Evolutionary conservation across 2,113 vertebrate genomes (phyloP), one percentile per base, ranked within the genome.

Genomic region (Erythrocebus patas): DNA sequence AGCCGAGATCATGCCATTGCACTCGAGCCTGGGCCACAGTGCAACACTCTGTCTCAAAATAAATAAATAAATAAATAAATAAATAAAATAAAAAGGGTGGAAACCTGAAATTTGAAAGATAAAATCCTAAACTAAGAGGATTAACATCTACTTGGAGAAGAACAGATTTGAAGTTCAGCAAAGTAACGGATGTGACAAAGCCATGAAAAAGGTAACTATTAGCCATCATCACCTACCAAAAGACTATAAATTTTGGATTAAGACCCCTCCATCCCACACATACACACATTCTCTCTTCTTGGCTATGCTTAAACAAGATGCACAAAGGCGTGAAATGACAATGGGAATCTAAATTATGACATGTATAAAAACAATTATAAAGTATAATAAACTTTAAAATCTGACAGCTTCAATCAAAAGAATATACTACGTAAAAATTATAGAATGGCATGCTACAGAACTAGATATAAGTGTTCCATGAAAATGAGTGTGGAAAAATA

Each of bases 321-420:
- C 40, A 91, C 61, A 88, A 96, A 72, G 23, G 14, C 64, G 6
- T 43, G 66, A 70, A 76, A 80, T 40, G 68, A 87, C 55, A 78
- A 96, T 48, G 38, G 38, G 35, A 55, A 93, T 50, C 50, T 82
- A 50, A 95, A 89, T 84, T 61, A 66, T 50, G 14, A 40, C 40
- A 94, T 57, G n/a, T 22, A 91, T 72, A 55, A 94, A 94, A 88
- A 66, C 32, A 96, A 91, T 86, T 73, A 91, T 40, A 76, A 94
- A 92, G 59, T 55, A 61, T 61, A 61, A 61, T 61, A 30, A 94
- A 87, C 16, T 85, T 72, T 80, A 76, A 86, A 43, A 83, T 57
- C 8, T 94, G 55, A 88, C 35, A 79, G n/a, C 14, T 38, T 17
- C 35, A 72, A 93, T 61, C 9, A 95, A 91, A 86, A 95, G 48